A percentile compares a stretch with the other conserved stretches of the same genome.
phyloP scores from a whole-genome alignment of 2,113 vertebrate genomes.

The Hemichromis elongatus region DNA sequence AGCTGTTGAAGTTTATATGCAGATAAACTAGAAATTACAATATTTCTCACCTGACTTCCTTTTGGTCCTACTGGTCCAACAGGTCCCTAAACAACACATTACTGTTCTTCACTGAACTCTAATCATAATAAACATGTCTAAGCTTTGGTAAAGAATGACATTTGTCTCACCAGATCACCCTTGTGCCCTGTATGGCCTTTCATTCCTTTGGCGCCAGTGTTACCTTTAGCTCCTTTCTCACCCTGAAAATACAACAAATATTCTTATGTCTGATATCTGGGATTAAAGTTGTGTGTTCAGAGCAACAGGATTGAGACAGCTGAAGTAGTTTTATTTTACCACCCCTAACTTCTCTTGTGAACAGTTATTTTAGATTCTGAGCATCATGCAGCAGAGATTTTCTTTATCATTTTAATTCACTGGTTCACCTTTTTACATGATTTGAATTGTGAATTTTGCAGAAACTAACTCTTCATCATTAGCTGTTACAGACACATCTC shows the following conservation, averaged over 20 bases:
- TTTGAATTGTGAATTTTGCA: background rate
- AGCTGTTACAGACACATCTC: background rate
- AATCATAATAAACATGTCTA: background rate
- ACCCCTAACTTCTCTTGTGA: too few relatives aligned
- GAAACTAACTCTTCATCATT: background rate
- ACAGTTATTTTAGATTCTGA: background rate
- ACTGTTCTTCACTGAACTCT: background rate
- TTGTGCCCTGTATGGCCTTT: slow-evolving; percentile 77
- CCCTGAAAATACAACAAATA: slow-evolving; percentile 56
- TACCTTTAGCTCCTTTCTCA: slow-evolving; percentile 70
- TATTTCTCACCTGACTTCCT: slow-evolving; percentile 68
- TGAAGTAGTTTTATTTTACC: background rate
- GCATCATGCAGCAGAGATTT: too few relatives aligned
- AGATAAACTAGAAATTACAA: background rate
- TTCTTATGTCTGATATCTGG: background rate
- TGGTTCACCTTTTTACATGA: background rate
- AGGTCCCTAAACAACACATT: slow-evolving; percentile 54
- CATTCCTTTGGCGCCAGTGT: slow-evolving; percentile 65
- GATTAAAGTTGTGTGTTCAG: background rate
- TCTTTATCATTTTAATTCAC: background rate
- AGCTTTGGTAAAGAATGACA: background rate
- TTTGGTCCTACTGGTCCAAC: slow-evolving; percentile 70
- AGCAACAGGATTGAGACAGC: background rate
- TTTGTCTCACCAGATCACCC: slow-evolving; percentile 71
- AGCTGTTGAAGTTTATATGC: background rate